These are phyloP conservation scores for Leptobrachium leishanense DNA, from an alignment of 2,113 vertebrate species.

Conservation along the genomic window DNA sequence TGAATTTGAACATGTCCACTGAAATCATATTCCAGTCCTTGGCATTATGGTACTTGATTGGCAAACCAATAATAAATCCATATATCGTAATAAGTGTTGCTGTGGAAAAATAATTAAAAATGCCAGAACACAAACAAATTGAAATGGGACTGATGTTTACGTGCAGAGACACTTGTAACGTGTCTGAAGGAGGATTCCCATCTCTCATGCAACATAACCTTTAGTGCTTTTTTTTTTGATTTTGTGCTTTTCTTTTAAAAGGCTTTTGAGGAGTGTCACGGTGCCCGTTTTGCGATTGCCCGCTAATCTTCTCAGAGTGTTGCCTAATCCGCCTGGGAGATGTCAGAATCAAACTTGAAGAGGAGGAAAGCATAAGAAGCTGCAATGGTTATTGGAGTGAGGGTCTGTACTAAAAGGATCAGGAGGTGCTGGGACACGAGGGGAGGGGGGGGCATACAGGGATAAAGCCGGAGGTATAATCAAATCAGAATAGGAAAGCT, in stretches of 20 bases:
- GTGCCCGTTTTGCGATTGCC: conserved; percentile 44
- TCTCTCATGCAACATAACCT: too few species aligned
- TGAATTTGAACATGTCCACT: too few species aligned
- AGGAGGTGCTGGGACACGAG: conserved; percentile 63
- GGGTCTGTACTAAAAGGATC: conserved; percentile 86
- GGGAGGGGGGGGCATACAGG: conserved; percentile 58
- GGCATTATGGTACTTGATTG: too few species aligned
- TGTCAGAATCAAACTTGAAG: conserved; percentile 59
- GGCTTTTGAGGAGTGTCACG: conserved; percentile 28
- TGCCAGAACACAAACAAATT: too few species aligned
- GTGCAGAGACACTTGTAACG: too few species aligned
- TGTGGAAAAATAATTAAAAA: too few species aligned
- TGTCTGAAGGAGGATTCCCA: too few species aligned
- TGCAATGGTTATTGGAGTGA: conserved; percentile 59
- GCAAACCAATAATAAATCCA: too few species aligned
- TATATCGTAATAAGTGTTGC: too few species aligned
- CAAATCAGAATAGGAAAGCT: conserved; percentile 81
- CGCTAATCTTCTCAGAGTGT: conserved; percentile 51
- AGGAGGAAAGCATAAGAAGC: conserved; percentile 49
- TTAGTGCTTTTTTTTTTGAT: too few species aligned
- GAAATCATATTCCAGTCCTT: too few species aligned
- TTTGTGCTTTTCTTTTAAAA: background rate
- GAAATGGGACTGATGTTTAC: too few species aligned
- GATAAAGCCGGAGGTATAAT: conserved; percentile 79
- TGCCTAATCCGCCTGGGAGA: conserved; percentile 61